Conservation (phyloP, 1,140 invertebrate genomes). For the Olivierus martensii region DNA sequence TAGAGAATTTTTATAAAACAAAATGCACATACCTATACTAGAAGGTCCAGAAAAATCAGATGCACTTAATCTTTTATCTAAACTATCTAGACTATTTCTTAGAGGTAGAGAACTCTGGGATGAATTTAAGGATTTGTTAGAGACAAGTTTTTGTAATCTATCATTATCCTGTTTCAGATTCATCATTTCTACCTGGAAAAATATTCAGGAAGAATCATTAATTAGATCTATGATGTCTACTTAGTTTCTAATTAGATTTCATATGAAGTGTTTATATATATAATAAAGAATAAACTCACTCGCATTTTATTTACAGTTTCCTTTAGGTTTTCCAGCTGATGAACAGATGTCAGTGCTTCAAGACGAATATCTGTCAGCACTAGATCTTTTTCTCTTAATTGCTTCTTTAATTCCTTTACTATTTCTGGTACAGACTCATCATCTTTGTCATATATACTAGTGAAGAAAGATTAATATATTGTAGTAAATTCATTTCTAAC, state of each 20-base stretch:
- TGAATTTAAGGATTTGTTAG: constrained; percentile 61
- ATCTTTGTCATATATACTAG: background rate
- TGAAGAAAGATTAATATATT: too few relatives aligned
- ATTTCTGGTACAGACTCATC: background rate
- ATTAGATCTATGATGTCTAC: background rate
- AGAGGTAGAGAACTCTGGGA: constrained; percentile 55
- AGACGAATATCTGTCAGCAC: constrained; percentile 89
- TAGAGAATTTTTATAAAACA: too few relatives aligned
- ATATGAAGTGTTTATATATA: background rate
- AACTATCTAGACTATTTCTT: constrained; percentile 14
- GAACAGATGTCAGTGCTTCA: constrained; percentile 88
- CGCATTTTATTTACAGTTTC: constrained; percentile 94
- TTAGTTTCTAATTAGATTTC: background rate
- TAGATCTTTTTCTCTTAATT: constrained; percentile 87
- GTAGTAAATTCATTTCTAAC: too few relatives aligned
- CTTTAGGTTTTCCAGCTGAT: constrained; percentile 89
- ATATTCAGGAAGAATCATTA: constrained; percentile 20
- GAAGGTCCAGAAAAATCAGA: constrained; percentile 30
- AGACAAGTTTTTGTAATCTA: constrained; percentile 71
- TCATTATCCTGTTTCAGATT: constrained; percentile 95
- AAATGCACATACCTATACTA: constrained; percentile 18
- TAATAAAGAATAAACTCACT: constrained; percentile 33
- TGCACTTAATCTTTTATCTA: constrained; percentile 40
- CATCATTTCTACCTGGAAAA: constrained; percentile 79
- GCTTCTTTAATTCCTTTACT: constrained; percentile 25